A percentile compares a stretch with the other conserved stretches of the same genome.
Conservation (phyloP, 2,113 vertebrate genomes). For the Scortum barcoo region DNA sequence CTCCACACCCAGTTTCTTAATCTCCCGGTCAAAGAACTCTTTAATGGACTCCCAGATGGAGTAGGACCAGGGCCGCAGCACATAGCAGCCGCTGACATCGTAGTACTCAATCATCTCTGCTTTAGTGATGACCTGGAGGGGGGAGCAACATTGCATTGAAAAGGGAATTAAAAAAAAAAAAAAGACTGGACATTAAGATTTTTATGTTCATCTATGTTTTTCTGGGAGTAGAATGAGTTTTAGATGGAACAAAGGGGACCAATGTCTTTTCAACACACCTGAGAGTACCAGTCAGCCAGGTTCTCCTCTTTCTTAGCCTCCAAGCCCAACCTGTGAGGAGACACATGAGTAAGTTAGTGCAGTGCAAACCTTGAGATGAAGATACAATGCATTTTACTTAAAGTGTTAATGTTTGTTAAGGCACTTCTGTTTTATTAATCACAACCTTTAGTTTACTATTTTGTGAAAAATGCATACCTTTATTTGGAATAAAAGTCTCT, state of each 20-base stretch:
- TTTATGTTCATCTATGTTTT: neutral
- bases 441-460: neutral
- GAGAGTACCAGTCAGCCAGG: conserved; percentile 97
- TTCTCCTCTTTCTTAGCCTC: conserved; percentile 98
- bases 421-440: neutral
- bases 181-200: neutral
- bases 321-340: conserved; percentile 89
- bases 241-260: neutral
- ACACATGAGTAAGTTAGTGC: conserved; percentile 1
- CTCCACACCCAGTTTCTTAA: conserved; percentile 97
- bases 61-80: conserved; percentile 95
- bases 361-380: neutral
- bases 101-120: conserved; percentile 99
- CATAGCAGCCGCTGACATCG: conserved; percentile 97
- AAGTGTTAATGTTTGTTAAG: neutral
- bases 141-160: neutral
- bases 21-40: conserved; percentile 94
- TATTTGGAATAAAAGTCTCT: neutral
- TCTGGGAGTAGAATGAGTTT: neutral
- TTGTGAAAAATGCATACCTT: neutral
- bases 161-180: neutral
- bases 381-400: neutral
- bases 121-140: conserved; percentile 95
- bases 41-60: conserved; percentile 96
- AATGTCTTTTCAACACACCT: conserved; percentile 80